Base-by-base conservation (phyloP, 2,113 vertebrate species). In the Lampris megalopsis region DNA sequence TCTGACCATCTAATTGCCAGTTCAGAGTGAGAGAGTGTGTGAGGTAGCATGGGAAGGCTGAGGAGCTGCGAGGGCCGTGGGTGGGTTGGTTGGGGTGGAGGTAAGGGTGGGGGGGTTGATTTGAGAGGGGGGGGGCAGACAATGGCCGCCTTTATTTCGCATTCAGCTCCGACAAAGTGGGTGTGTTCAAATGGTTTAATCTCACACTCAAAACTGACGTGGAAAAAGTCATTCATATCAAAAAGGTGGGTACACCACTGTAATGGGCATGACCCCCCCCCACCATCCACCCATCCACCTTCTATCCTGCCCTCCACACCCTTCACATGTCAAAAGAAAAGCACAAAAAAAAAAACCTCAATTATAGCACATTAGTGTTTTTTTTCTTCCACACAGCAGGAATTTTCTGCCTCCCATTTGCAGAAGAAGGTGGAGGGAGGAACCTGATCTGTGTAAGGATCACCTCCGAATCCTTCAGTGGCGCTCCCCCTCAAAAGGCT, bases 171-270 rank as follows among this genome's bases (percentile, higher is more conserved):
- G 80, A 84, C 90, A 91, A 89, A 92, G 89, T 90, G 91, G 89
- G 88, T 89, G 86, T 86, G 86, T 87, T 92, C 86, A 86, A 91
- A 89, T 88, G 89, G 73, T 82, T 92, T 93, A 93, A 94, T 93
- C 91, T 92, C 60, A 64, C 91, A 92, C 92, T 94, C 92, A 93
- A 79, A 84, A 68, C 75, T 78, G 67, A 91, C 84, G 88, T 89
- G 84, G 83, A 79, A 88, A 89, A 90, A 86, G 90, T 86, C 88
- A 92, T 93, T 92, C 88, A 86, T 68, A 85, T 88, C 89, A 87
- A 87, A 84, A 90, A 91, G 89, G 90, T 90, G 86, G 81, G 89
- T 69, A 85, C 84, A 89, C 88, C 85, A 90, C 82, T 81, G 82
- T 93, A 90, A 91, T 89, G 92, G 91, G 91, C 93, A 81, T 80